Base-by-base conservation (phyloP, 1,140 invertebrate genomes). In the Heterodera carotae region DNA sequence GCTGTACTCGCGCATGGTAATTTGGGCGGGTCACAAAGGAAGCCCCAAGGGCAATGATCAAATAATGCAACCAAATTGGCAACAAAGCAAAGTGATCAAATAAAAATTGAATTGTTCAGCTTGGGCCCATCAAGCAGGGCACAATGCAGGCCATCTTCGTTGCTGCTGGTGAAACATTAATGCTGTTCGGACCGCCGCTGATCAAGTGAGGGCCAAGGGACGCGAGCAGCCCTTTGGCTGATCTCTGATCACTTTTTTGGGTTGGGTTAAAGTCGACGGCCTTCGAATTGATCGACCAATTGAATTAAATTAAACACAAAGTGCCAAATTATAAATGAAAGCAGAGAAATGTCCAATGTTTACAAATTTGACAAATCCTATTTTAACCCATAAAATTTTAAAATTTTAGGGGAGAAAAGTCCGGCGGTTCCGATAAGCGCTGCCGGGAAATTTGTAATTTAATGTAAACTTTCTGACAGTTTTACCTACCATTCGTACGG, bases 121-220 rank as follows among this genome's bases (percentile, higher is more conserved):
- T 80, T 25, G 78, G 78, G 15, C 34, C 66, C 33, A 80, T 80
- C 48, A 81, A 81, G n/a, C 80, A 81, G 53, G 80, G 80, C 66
- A 81, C 73, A 27, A 81, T 81, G 66, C 80, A 81, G 62, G 80
- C 80, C 4, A 39, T 81, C 2, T 81, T 82, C 39, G 31, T 82
- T 10, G 53, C 71, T 2, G 22, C 33, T 5, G 80, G 80, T 12
- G 80, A 81, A 8, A 7, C 75, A 7, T n/a, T 81, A 12, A n/a
- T 48, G 22, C 39, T 81, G 56, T 22, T 69, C 39, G 79, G 79
- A 15, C 80, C 80, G 10, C n/a, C 80, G 36, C 34, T 81, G 27
- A 60, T 81, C 18, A 77, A 73, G 79, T 81, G 18, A 56, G 48
- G 15, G 48, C 12, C 39, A 43, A 62, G 78, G 77, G 10, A 33